phyloP scores from a whole-genome alignment of 2,113 vertebrate species.

The Zapornia atra region DNA sequence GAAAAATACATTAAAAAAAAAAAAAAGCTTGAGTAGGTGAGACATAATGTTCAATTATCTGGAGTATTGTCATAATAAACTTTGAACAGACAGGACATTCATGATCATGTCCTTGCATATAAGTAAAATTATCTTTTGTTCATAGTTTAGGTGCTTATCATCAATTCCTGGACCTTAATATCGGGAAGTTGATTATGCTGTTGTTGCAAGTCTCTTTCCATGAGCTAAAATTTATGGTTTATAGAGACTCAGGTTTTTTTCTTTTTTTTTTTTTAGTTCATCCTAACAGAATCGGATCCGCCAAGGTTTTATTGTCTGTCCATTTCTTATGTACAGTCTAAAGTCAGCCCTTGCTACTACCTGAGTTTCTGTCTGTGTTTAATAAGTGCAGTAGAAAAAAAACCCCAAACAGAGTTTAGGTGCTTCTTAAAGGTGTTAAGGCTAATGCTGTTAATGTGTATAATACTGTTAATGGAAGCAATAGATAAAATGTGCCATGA shows the following conservation, averaged over 20 bases:
- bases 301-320: background rate
- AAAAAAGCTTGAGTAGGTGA: background rate
- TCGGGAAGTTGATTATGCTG: background rate
- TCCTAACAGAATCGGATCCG: background rate
- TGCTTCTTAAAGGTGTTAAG: background rate
- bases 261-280: background rate
- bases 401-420: background rate
- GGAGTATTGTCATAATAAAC: background rate
- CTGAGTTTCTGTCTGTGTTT: background rate
- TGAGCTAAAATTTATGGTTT: background rate
- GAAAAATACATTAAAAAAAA: background rate
- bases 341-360: background rate
- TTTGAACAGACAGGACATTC: background rate
- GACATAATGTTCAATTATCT: background rate
- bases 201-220: background rate
- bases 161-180: background rate
- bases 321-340: accelerated
- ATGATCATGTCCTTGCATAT: background rate
- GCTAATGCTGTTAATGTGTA: background rate
- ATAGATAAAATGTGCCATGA: background rate
- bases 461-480: background rate
- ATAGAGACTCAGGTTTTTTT: background rate
- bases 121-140: background rate
- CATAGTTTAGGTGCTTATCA: background rate
- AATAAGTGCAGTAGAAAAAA: background rate